A percentile compares a stretch with the other conserved stretches of the same genome.
These are phyloP conservation scores for Idaea straminata DNA, from an alignment of 2,888 invertebrate species.

Conservation along the genomic window DNA sequence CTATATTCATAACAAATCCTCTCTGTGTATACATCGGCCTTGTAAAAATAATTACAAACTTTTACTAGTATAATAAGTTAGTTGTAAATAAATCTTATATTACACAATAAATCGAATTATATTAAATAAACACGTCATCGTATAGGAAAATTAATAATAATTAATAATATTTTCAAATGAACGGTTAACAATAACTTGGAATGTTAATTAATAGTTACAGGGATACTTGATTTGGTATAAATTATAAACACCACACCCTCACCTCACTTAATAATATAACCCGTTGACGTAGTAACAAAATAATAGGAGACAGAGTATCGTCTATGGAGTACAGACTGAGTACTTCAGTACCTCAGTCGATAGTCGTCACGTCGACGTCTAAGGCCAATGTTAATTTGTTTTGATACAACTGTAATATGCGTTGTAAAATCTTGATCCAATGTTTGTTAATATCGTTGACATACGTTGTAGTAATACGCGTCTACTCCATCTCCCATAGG, in stretches of 20 bases:
- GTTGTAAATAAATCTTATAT: slow-evolving; percentile 78
- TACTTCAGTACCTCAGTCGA: no score
- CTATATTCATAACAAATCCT: slow-evolving; percentile 74
- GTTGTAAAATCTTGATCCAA: slow-evolving; percentile 51
- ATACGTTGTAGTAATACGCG: slow-evolving; percentile 40
- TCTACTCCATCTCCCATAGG: slow-evolving; percentile 49
- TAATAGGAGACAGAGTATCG: slow-evolving; percentile 48
- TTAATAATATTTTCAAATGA: slow-evolving; percentile 59
- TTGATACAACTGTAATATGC: slow-evolving; percentile 29
- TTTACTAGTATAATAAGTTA: slow-evolving; percentile 66
- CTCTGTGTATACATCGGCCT: slow-evolving; percentile 71
- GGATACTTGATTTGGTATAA: slow-evolving; percentile 73
- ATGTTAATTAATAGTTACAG: slow-evolving; percentile 70
- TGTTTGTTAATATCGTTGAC: slow-evolving; percentile 44
- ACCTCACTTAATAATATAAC: slow-evolving; percentile 23
- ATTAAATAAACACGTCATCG: slow-evolving; percentile 69
- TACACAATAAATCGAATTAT: slow-evolving; percentile 69
- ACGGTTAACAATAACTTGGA: slow-evolving; percentile 74
- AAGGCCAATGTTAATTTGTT: slow-evolving; percentile 32
- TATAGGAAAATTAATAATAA: slow-evolving; percentile 57
- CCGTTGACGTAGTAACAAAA: slow-evolving; percentile 43
- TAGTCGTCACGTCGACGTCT: slow-evolving; percentile 21
- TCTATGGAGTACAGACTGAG: slow-evolving; percentile 34
- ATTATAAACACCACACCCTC: slow-evolving; percentile 62
- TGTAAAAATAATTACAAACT: slow-evolving; percentile 69